Conservation (phyloP, 1,140 invertebrate genomes). For the Theocolax elegans region DNA sequence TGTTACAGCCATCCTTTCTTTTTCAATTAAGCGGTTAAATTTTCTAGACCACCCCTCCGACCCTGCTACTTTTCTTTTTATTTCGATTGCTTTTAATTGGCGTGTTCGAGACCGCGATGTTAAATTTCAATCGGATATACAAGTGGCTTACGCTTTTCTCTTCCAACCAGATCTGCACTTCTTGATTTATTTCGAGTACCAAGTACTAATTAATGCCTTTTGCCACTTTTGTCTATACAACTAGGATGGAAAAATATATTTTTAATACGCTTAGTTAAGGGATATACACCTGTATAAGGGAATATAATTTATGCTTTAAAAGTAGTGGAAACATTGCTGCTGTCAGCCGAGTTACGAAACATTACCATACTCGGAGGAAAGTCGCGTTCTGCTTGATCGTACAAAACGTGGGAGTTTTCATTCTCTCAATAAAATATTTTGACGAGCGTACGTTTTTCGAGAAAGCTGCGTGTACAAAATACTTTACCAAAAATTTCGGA, state of each 20-base stretch:
- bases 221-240: too few relatives aligned
- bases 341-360: not conserved
- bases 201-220: too few relatives aligned
- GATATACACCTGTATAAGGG: too few relatives aligned
- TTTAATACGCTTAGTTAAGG: too few relatives aligned
- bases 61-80: not conserved
- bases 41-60: not conserved
- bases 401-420: not conserved
- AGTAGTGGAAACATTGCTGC: not conserved
- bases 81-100: not conserved
- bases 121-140: too few relatives aligned
- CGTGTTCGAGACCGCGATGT: too few relatives aligned
- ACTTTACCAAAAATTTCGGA: too few relatives aligned
- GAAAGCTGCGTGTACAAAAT: not conserved
- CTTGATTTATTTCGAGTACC: too few relatives aligned
- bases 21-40: not conserved
- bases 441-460: not conserved
- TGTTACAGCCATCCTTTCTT: not conserved
- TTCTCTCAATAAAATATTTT: not conserved
- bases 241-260: too few relatives aligned
- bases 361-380: slow-evolving; percentile 9
- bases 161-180: too few relatives aligned
- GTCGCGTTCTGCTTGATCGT: not conserved
- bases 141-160: too few relatives aligned
- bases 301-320: not conserved